These are phyloP conservation scores for Artibeus lituratus DNA, from an alignment of 2,797 vertebrate species.

Conservation along the genomic window DNA sequence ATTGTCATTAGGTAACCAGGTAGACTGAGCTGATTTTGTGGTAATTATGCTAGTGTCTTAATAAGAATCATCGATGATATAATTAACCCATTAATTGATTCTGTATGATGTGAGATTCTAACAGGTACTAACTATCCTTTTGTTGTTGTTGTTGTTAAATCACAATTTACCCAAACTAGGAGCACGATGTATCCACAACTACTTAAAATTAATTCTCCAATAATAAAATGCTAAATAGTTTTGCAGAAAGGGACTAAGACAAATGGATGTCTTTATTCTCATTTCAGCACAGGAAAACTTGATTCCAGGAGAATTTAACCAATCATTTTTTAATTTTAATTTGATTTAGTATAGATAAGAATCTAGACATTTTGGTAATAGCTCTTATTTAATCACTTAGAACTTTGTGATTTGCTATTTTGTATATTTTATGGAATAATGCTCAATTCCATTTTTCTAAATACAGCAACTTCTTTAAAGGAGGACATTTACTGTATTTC, in stretches of 20 bases:
- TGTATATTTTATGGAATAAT: not conserved
- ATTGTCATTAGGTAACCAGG: not conserved
- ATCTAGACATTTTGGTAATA: not conserved
- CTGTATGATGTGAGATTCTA: not conserved
- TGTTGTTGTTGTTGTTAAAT: not conserved
- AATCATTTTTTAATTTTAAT: constrained; percentile 11
- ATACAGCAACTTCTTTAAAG: not conserved
- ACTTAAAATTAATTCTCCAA: not conserved
- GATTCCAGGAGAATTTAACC: not conserved
- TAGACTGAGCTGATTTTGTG: not conserved
- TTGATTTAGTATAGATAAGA: not conserved
- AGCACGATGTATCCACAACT: not conserved
- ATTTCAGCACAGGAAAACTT: not conserved
- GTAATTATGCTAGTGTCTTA: not conserved
- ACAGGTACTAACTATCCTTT: not conserved
- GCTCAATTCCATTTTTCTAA: not conserved
- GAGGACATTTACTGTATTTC: not conserved
- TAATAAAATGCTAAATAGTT: not conserved
- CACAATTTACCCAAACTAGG: not conserved
- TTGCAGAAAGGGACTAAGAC: not conserved
- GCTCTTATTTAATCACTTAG: constrained; percentile 18
- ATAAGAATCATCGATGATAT: not conserved
- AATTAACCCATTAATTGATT: not conserved
- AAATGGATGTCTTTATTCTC: not conserved
- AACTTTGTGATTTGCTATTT: not conserved